Evolutionary conservation across 2,113 vertebrate species (phyloP), one percentile per base, ranked within the genome.

Genomic region (Gobius niger): DNA sequence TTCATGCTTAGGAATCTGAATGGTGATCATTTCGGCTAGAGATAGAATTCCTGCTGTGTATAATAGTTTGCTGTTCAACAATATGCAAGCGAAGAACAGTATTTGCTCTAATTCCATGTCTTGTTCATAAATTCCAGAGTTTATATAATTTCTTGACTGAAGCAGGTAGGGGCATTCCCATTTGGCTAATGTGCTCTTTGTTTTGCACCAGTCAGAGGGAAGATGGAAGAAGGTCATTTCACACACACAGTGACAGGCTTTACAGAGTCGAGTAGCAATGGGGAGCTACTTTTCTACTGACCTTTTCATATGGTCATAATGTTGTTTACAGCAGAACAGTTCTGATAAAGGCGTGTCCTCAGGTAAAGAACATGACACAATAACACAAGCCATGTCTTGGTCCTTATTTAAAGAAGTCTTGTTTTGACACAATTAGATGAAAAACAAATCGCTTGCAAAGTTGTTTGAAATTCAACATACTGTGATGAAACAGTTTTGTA

Each of bases 141-240:
- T 42, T 2, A n/a, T 44, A 57, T 60, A 14, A 59, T 42, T 24
- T 52, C 50, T 56, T 60, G 42, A 40, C 34, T 9, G 40, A 14
- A 40, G 4, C 57, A 44, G 57, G 7, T 44, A 10, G 8, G 9
- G 3, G 50, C 11, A 73, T 74, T 54, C 57, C 71, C 40, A n/a
- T 41, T n/a, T 16, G 40, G 41, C 57, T 40, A 10, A 34, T 73
- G 60, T 76, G 76, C 10, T 34, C 47, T 41, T 51, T 61, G 44
- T 54, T 40, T 44, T 44, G 10, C 18, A 42, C 4, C 47, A 63
- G 24, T 82, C 63, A 24, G 63, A 53, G 51, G 75, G 60, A 78
- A 82, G 65, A 80, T 77, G 1, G 61, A 80, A 52, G 57, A 56
- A 74, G 78, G 70, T 47, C 50, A 60, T 49, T 67, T 78, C 59